phyloP scores from a whole-genome alignment of 92 coral and sea anemone species.

The Actinostola sp. region DNA sequence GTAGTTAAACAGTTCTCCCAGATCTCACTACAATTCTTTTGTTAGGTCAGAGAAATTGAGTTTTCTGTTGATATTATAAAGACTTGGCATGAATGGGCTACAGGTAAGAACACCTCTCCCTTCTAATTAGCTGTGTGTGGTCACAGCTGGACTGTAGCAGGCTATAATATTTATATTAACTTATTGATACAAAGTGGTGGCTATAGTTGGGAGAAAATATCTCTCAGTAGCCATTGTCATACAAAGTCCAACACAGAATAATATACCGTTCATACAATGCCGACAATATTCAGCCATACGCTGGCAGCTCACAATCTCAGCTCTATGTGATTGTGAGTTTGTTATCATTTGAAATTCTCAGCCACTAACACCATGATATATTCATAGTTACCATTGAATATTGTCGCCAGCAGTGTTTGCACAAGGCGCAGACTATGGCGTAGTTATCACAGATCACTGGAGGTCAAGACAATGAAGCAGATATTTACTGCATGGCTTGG shows the following conservation, averaged over 20 bases:
- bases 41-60: slow-evolving; percentile 48
- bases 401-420: slow-evolving; percentile 65
- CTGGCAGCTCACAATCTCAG: too few species aligned
- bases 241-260: too few species aligned
- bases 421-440: slow-evolving; percentile 73
- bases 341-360: not conserved
- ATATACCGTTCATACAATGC: too few species aligned
- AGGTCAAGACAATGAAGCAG: slow-evolving; percentile 61
- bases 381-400: not conserved
- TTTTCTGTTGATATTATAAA: slow-evolving; percentile 48
- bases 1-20: not conserved
- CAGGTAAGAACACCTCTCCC: slow-evolving; percentile 40
- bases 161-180: not conserved
- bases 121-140: not conserved
- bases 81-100: slow-evolving; percentile 86
- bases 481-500: slow-evolving; percentile 78
- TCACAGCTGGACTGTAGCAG: not conserved
- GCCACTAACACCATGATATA: not conserved
- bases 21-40: not conserved
- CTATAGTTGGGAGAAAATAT: too few species aligned
- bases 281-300: too few species aligned
- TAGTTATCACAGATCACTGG: slow-evolving; percentile 66
- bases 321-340: too few species aligned
- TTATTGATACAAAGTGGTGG: too few species aligned
- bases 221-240: too few species aligned